A percentile compares a stretch with the other conserved stretches of the same genome.
These are phyloP conservation scores for Cynopterus sphinx DNA, from an alignment of 2,797 vertebrate genomes.

Conservation along the genomic window DNA sequence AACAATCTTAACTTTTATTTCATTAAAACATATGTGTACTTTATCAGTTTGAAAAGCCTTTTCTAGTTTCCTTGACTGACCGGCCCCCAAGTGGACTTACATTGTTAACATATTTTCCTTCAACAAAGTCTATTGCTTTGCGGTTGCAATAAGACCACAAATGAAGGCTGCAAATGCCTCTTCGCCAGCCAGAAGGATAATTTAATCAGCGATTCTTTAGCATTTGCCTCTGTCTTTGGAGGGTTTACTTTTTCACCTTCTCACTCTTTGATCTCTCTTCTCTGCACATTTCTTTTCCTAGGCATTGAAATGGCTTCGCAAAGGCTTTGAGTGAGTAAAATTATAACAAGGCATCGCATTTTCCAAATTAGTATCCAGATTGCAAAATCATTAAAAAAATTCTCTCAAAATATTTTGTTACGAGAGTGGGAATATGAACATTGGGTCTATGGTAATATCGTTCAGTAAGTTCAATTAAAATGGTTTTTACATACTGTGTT, in stretches of 20 bases:
- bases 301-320: background rate
- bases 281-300: background rate
- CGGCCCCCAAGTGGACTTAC: background rate
- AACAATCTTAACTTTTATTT: background rate
- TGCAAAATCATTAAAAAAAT: slow-evolving; percentile 19
- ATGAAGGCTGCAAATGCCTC: background rate
- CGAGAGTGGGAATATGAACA: background rate
- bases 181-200: background rate
- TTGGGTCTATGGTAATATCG: background rate
- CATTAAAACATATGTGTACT: background rate
- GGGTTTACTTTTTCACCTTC: background rate
- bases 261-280: background rate
- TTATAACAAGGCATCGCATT: background rate
- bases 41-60: background rate
- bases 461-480: background rate
- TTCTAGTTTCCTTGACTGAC: background rate
- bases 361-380: background rate
- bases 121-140: background rate
- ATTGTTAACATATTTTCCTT: background rate
- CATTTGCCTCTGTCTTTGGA: background rate
- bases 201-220: background rate
- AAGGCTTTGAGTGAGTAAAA: background rate
- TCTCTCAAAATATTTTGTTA: background rate
- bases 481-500: background rate
- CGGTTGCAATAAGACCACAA: background rate